Base-by-base conservation (phyloP, 2,888 invertebrate species). In the Hyles lineata region DNA sequence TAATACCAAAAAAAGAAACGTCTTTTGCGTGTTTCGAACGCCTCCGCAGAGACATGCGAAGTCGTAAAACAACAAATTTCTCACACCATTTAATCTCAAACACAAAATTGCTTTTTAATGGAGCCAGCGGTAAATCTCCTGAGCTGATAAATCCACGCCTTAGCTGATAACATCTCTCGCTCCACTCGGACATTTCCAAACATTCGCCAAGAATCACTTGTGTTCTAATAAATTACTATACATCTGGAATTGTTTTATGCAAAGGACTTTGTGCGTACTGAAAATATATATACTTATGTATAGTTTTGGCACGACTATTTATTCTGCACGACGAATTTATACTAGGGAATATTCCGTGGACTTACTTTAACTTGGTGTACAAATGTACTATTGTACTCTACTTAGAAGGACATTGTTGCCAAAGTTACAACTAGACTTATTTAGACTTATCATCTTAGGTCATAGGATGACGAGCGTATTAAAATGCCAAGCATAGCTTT, bases 101-200 rank as follows among this genome's bases (percentile, higher is more conserved):
- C 69, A 69, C 67, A 19, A 72, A 74, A 70, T 69, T 69, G 71
- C 67, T 59, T 74, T 70, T 72, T 74, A 74, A 74, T 74, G 70
- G 72, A 43, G 67, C 52, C 19, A 25, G 60, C 21, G 63, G 72
- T 74, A 72, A 74, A 74, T 74, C 72, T 67, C 59, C 17, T 23
- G 61, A 9, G 60, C 52, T 70, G 72, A 72, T 72, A 72, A 61
- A 72, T 72, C 67, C 67, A 21, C 50, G 67, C 67, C 43, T 50
- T 17, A 29, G 5, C 5, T 21, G 67, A 67, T 67, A 67, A 67
- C 67, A 67, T 67, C 67, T 67, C 67, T 23, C 23, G 21, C 23
- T 35, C 17, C 43, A 62, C 9, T 35, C 15, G 63, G 21, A 50
- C 25, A 67, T 67, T 50, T 21, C 21, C 43, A 67, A 67, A 67